Percentiles rank a stretch among this genome's conserved stretches.
Conservation (phyloP, 2,797 vertebrate species). For the Aeoliscus strigatus region DNA sequence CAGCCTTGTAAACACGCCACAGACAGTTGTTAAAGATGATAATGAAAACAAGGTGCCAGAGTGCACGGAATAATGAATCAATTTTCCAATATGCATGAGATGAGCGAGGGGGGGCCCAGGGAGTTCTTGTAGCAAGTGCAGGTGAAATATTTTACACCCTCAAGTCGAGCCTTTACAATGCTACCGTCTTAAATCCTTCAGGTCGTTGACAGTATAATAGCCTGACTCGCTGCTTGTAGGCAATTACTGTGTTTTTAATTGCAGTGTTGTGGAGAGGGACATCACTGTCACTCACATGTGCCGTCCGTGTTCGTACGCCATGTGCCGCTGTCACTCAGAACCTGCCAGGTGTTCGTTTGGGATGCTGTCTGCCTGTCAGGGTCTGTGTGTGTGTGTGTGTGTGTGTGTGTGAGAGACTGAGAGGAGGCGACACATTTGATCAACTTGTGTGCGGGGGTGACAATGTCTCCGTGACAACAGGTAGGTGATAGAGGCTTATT, state of each 20-base stretch:
- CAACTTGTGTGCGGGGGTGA: slow-evolving; percentile 27
- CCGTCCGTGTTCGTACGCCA: slow-evolving; percentile 18
- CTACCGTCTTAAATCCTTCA: slow-evolving; percentile 49
- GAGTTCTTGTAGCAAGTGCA: slow-evolving; percentile 13
- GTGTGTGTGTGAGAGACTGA: slow-evolving; percentile 10
- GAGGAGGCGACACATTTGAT: slow-evolving; percentile 45
- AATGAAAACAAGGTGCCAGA: slow-evolving; percentile 40
- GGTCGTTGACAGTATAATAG: slow-evolving; percentile 52
- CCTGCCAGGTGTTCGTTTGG: slow-evolving; percentile 37
- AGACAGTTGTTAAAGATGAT: slow-evolving; percentile 57
- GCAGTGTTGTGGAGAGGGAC: slow-evolving; percentile 46
- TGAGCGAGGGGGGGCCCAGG: slow-evolving; percentile 2
- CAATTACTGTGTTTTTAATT: slow-evolving; percentile 66
- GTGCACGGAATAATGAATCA: slow-evolving; percentile 35
- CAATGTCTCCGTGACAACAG: slow-evolving; percentile 35
- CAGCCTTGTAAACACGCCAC: slow-evolving; percentile 60
- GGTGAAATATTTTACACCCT: slow-evolving; percentile 36
- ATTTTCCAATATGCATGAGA: slow-evolving; percentile 36
- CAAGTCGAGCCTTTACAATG: slow-evolving; percentile 38
- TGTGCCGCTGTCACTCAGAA: slow-evolving; percentile 45
- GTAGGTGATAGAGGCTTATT: slow-evolving; percentile 31
- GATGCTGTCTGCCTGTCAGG: not conserved
- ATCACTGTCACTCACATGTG: slow-evolving; percentile 46
- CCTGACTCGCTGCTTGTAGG: slow-evolving; percentile 35
- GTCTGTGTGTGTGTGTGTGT: not conserved